Percentiles rank a stretch among this genome's conserved stretches.
phyloP scores from a whole-genome alignment of 2,797 vertebrate species.

The Serranus cabrilla region DNA sequence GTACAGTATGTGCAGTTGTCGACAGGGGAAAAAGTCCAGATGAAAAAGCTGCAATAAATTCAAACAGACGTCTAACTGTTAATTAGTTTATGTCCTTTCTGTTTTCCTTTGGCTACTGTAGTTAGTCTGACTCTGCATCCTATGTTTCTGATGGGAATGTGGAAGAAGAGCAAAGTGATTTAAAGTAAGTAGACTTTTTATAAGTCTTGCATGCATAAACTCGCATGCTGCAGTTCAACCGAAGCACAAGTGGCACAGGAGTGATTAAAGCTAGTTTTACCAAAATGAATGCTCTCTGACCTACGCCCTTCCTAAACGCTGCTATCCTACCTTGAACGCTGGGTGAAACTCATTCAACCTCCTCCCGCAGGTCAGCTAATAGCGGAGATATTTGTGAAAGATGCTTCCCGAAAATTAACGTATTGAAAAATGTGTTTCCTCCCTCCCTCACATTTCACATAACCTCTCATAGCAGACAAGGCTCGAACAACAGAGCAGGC shows the following conservation, averaged over 20 bases:
- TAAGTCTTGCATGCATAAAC: neutral
- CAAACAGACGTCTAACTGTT: constrained; percentile 39
- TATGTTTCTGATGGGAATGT: constrained; percentile 13
- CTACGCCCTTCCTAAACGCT: constrained; percentile 76
- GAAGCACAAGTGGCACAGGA: constrained; percentile 54
- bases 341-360: constrained; percentile 80
- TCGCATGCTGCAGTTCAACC: constrained; percentile 30
- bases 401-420: constrained; percentile 85
- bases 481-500: constrained; percentile 43
- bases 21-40: constrained; percentile 44
- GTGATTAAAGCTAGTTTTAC: constrained; percentile 72
- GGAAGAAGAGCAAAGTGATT: constrained; percentile 4
- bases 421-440: constrained; percentile 90
- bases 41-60: constrained; percentile 60
- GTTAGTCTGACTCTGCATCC: constrained; percentile 36
- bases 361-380: constrained; percentile 83
- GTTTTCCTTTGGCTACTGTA: constrained; percentile 69
- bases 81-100: constrained; percentile 66
- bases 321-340: constrained; percentile 82
- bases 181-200: neutral
- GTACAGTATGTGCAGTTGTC: constrained; percentile 39
- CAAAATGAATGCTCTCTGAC: constrained; percentile 75
- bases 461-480: constrained; percentile 64
- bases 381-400: constrained; percentile 86
- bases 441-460: constrained; percentile 74